phyloP scores from a whole-genome alignment of 2,888 invertebrate species.

The Quadroppia sp. region DNA sequence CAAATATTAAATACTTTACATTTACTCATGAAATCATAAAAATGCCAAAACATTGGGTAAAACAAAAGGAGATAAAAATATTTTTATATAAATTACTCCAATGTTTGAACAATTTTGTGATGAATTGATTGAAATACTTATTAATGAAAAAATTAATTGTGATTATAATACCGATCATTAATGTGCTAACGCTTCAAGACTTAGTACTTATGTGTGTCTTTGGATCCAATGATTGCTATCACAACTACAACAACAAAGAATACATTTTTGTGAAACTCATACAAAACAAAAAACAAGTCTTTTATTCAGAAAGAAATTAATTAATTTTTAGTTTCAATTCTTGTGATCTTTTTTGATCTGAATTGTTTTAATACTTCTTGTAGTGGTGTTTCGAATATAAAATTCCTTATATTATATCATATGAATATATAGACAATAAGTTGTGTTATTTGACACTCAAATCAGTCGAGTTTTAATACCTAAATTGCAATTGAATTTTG shows the following conservation, averaged over 20 bases:
- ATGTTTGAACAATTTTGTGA: not conserved
- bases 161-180: not conserved
- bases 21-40: not conserved
- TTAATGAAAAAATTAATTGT: constrained; percentile 2
- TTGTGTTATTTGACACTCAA: constrained; percentile 20
- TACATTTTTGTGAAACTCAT: not conserved
- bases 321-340: constrained; percentile 23
- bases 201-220: constrained; percentile 32
- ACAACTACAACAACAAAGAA: not conserved
- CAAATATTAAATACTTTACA: not conserved
- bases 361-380: constrained; percentile 25
- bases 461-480: constrained; percentile 7
- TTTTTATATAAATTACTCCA: constrained; percentile 10
- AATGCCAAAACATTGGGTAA: not conserved
- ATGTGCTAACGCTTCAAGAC: constrained; percentile 26
- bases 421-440: constrained; percentile 10
- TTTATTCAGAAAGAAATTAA: not conserved
- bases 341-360: constrained; percentile 21
- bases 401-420: not conserved
- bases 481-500: constrained; percentile 20
- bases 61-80: constrained; percentile 5
- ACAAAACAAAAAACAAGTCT: constrained; percentile 15
- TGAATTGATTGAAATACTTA: not conserved
- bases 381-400: constrained; percentile 8
- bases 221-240: constrained; percentile 19